Percentiles rank a stretch among this genome's conserved stretches.
Conservation (phyloP, 2,797 vertebrate genomes). For the Columba guinea region DNA sequence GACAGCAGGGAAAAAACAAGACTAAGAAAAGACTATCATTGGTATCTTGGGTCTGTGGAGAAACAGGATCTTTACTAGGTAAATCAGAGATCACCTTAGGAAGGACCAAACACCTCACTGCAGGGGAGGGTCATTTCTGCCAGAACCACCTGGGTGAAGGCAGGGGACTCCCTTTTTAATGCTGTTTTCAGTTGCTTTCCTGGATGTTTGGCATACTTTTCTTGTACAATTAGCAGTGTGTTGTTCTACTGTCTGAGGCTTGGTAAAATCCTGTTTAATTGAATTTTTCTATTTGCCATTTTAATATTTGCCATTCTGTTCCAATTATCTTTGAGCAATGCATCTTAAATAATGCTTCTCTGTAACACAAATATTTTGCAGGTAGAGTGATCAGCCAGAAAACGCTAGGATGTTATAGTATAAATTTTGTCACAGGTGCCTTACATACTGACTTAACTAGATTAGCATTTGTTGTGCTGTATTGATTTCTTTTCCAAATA, state of each 20-base stretch:
- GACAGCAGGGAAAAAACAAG: neutral
- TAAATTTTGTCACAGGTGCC: neutral
- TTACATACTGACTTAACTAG: neutral
- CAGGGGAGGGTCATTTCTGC: neutral
- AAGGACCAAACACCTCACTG: rapidly evolving
- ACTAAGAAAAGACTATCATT: rapidly evolving
- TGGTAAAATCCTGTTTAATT: neutral
- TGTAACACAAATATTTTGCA: neutral
- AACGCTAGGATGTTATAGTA: neutral
- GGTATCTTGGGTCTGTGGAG: neutral
- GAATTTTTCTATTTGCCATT: neutral
- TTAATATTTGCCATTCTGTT: neutral
- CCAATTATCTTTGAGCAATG: neutral
- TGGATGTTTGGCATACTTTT: neutral
- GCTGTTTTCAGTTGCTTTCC: neutral
- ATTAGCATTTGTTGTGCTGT: slow-evolving; percentile 8
- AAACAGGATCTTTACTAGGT: neutral
- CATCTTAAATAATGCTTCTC: neutral
- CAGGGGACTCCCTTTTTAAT: neutral
- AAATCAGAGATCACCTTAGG: neutral
- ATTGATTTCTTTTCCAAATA: neutral
- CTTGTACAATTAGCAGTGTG: neutral
- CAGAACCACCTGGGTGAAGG: neutral
- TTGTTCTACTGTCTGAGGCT: neutral
- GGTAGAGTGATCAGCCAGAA: neutral